Percentiles rank a stretch among this genome's conserved stretches.
These are phyloP conservation scores for Acrossocheilus wenchowensis DNA, from an alignment of 2,797 vertebrate species.

Conservation along the genomic window DNA sequence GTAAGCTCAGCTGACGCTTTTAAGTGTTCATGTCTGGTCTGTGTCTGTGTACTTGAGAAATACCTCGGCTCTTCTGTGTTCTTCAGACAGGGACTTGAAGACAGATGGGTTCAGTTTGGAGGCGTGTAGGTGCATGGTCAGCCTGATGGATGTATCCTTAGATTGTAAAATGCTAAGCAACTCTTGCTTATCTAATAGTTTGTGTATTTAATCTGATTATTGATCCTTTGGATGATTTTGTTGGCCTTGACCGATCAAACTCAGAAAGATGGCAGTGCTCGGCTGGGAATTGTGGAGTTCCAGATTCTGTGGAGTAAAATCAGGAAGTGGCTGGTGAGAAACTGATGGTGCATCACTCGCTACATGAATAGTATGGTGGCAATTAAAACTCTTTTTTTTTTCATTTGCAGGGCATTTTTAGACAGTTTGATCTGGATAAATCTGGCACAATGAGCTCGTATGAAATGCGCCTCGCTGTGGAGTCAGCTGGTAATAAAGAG, in stretches of 20 bases:
- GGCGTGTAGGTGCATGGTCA: slow-evolving; percentile 89
- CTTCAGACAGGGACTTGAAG: slow-evolving; percentile 84
- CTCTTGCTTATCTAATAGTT: neutral
- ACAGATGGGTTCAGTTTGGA: slow-evolving; percentile 88
- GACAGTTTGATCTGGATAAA: slow-evolving; percentile 86
- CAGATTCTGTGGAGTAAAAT: slow-evolving; percentile 94
- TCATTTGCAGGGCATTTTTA: slow-evolving; percentile 82
- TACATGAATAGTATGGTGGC: neutral
- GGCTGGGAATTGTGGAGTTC: slow-evolving; percentile 87
- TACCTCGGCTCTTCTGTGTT: neutral
- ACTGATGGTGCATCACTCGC: neutral
- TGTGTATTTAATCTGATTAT: neutral
- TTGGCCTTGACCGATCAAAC: slow-evolving; percentile 72
- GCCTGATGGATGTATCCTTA: slow-evolving; percentile 92
- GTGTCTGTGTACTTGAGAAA: neutral
- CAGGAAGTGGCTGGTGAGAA: slow-evolving; percentile 89
- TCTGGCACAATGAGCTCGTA: slow-evolving; percentile 92
- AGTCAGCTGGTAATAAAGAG: slow-evolving; percentile 80
- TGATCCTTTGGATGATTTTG: neutral
- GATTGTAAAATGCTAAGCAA: neutral
- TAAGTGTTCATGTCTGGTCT: neutral
- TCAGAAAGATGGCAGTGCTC: slow-evolving; percentile 90
- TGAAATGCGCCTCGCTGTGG: slow-evolving; percentile 90
- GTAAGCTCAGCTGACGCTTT: slow-evolving; percentile 70
- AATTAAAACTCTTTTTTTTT: neutral